Evolutionary conservation across 2,113 vertebrate genomes (phyloP).

Genomic region (Gopherus evgoodei): DNA sequence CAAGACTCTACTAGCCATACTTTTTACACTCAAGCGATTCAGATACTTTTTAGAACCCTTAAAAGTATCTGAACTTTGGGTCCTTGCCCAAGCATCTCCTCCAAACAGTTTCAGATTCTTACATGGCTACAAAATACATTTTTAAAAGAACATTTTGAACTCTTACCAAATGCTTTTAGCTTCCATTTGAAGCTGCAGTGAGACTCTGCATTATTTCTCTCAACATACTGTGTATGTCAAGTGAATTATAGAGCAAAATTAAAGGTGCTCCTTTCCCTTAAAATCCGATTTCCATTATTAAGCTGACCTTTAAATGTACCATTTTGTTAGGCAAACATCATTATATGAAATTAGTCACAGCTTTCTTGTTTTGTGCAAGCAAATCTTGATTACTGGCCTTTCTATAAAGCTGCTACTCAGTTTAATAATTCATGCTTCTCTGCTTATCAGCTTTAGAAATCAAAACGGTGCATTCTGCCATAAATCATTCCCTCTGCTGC

Average conservation of each 20-base stretch:
- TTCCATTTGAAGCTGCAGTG: background rate
- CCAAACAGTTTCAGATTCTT: background rate
- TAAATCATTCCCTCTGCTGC: slow-evolving; percentile 68
- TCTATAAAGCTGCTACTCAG: slow-evolving; percentile 7
- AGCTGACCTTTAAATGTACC: slow-evolving; percentile 70
- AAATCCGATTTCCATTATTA: slow-evolving; percentile 56
- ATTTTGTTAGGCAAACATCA: slow-evolving; percentile 65
- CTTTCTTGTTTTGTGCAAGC: slow-evolving; percentile 66
- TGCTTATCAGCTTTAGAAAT: slow-evolving; percentile 73
- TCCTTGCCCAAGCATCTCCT: background rate
- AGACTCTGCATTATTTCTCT: background rate
- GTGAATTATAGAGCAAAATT: slow-evolving; percentile 31
- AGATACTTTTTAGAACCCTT: rapidly evolving
- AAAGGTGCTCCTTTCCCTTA: slow-evolving; percentile 17
- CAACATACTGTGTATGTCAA: background rate
- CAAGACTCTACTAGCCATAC: background rate
- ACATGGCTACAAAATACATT: background rate
- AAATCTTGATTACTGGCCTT: slow-evolving; percentile 66
- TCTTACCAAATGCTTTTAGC: background rate
- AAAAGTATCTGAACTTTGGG: background rate
- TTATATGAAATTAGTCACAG: slow-evolving; percentile 74
- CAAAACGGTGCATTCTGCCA: slow-evolving; percentile 47
- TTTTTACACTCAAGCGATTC: background rate
- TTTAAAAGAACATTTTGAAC: background rate
- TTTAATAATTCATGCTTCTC: slow-evolving; percentile 76